Evolutionary conservation across 2,888 invertebrate species (phyloP).

Genomic region (Cyclophora albipunctata): DNA sequence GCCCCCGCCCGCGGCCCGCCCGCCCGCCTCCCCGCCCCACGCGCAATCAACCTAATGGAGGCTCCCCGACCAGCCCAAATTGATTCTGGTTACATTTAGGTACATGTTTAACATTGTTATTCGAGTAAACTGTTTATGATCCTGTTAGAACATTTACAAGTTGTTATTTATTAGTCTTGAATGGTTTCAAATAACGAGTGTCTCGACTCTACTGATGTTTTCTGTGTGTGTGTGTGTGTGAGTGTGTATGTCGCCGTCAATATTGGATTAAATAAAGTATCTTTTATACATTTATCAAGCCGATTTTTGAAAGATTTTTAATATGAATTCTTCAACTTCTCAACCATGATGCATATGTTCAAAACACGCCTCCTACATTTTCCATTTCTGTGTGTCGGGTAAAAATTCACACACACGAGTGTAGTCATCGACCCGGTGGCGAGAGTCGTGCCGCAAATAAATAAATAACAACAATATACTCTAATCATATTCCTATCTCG

Average conservation of each 20-base stretch:
- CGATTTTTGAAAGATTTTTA: too few species aligned
- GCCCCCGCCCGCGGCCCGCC: conserved; percentile 34
- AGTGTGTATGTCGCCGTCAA: too few species aligned
- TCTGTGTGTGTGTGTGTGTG: too few species aligned
- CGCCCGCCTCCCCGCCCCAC: conserved; percentile 48
- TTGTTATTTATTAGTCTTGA: too few species aligned
- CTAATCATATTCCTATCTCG: conserved; percentile 36
- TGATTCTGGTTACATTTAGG: conserved; percentile 10
- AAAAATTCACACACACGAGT: not conserved
- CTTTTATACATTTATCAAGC: too few species aligned
- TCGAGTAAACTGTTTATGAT: not conserved
- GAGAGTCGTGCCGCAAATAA: conserved; percentile 27
- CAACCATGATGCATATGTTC: too few species aligned
- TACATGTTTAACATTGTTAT: not conserved
- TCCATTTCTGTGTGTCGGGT: not conserved
- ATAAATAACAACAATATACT: conserved; percentile 33
- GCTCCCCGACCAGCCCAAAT: conserved; percentile 4
- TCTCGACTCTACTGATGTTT: too few species aligned
- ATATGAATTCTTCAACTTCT: too few species aligned
- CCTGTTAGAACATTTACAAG: too few species aligned
- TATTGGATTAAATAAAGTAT: too few species aligned
- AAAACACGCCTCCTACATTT: too few species aligned
- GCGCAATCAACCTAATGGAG: conserved; percentile 47
- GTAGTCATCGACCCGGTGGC: not conserved
- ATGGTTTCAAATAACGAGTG: too few species aligned